These are phyloP conservation scores for Temnothorax curvispinosus DNA, from an alignment of 1,140 invertebrate species.

Conservation along the genomic window DNA sequence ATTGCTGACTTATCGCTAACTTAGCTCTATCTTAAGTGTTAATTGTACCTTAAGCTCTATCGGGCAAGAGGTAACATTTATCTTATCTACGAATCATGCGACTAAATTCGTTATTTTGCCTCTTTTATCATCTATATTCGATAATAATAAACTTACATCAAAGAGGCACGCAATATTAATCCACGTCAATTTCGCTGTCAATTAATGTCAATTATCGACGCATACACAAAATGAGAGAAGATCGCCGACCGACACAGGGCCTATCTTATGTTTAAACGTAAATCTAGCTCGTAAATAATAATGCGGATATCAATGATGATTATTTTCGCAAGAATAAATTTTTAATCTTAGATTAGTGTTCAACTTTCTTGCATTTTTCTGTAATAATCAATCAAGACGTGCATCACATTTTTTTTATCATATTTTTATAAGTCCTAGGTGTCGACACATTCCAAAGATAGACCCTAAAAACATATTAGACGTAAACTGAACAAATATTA, in stretches of 20 bases:
- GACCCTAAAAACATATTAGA: background rate
- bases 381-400: background rate
- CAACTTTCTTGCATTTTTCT: background rate
- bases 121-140: background rate
- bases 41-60: conserved; percentile 67
- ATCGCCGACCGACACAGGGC: background rate
- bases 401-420: background rate
- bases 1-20: conserved; percentile 73
- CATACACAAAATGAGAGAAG: background rate
- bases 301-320: background rate
- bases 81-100: conserved; percentile 8
- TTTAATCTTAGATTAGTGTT: background rate
- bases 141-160: background rate
- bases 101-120: background rate
- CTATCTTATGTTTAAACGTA: background rate
- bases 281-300: background rate
- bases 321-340: background rate
- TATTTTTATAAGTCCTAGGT: background rate
- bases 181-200: background rate
- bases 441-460: background rate
- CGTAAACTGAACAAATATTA: background rate
- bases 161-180: background rate
- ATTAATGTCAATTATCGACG: background rate
- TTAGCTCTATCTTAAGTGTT: conserved; percentile 71
- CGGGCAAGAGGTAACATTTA: conserved; percentile 40